Base-by-base conservation (phyloP, 2,113 vertebrate genomes). In the Panurus biarmicus region DNA sequence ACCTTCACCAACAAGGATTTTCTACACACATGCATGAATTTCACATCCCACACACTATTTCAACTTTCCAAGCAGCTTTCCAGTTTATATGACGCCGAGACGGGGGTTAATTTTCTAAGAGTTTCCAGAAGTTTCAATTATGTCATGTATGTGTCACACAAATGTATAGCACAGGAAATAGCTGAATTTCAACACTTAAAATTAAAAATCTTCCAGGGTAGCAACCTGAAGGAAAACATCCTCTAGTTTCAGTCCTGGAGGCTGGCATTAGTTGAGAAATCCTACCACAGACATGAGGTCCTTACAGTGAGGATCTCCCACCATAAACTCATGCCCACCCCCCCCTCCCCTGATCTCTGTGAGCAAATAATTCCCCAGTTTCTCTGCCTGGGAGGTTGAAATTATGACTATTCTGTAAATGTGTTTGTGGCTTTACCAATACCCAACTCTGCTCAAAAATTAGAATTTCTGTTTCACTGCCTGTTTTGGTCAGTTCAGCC, bases 181-280 rank as follows among this genome's bases (percentile, higher is more conserved):
- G 87, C 94, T 96, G 88, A 69, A 95, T 97, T 97, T 97, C 93
- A 97, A 87, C 94, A 97, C 92, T 81, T 96, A 93, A 96, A 97
- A 96, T 97, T 93, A 96, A 95, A 95, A 80, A 53, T 81, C 96
- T 97, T 97, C 85, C 82, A 93, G 73, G 20, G 50, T 61, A 94
- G 20, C 85, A 90, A 67, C 53, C 65, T 82, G 65, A 94, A 96
- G 71, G 85, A 67, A 94, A 93, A 95, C 82, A 96, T 93, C 79
- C 93, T 90, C 87, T 78, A 25, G 0, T 96, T 87, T 91, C 77
- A 40, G n/a, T 89, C 33, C 42, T 53, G 18, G 65, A 58, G 73
- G 29, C 71, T 86, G 89, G 58, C 18, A 9, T 21, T 56, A 79
- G 82, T 64, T 93, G 87, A 94, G 65, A 90, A 93, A 77, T 54